These are phyloP conservation scores for Phthorimaea operculella DNA, from an alignment of 1,140 invertebrate genomes.

Conservation along the genomic window DNA sequence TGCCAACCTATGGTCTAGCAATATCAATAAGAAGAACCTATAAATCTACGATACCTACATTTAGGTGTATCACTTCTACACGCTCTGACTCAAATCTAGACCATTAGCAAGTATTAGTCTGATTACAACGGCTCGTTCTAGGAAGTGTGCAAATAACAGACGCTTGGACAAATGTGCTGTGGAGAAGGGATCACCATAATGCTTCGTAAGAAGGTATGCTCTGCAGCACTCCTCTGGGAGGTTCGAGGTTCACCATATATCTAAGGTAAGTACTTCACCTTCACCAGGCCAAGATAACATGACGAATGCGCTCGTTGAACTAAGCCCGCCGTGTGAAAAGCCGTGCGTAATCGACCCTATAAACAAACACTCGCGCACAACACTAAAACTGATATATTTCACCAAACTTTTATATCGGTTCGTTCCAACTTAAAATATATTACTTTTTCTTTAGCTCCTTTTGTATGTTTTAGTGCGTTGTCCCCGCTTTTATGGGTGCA, in stretches of 20 bases:
- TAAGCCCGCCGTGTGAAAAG: slow-evolving; percentile 30
- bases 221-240: no score
- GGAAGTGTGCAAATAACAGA: background rate
- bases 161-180: background rate
- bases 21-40: background rate
- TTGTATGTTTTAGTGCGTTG: slow-evolving; percentile 64
- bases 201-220: no score
- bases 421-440: slow-evolving; percentile 61
- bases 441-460: slow-evolving; percentile 67
- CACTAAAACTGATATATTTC: slow-evolving; percentile 65
- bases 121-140: background rate
- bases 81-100: no score
- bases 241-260: no score
- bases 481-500: slow-evolving; percentile 61
- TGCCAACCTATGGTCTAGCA: background rate
- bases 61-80: no score
- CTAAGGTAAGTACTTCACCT: no score
- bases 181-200: no score
- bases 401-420: slow-evolving; percentile 64
- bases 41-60: background rate
- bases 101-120: no score
- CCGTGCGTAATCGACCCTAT: slow-evolving; percentile 51
- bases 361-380: slow-evolving; percentile 56
- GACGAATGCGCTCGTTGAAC: slow-evolving; percentile 35
- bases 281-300: slow-evolving; percentile 28